These are phyloP conservation scores for Ramphastos sulfuratus DNA, from an alignment of 2,113 vertebrate species.

Conservation along the genomic window DNA sequence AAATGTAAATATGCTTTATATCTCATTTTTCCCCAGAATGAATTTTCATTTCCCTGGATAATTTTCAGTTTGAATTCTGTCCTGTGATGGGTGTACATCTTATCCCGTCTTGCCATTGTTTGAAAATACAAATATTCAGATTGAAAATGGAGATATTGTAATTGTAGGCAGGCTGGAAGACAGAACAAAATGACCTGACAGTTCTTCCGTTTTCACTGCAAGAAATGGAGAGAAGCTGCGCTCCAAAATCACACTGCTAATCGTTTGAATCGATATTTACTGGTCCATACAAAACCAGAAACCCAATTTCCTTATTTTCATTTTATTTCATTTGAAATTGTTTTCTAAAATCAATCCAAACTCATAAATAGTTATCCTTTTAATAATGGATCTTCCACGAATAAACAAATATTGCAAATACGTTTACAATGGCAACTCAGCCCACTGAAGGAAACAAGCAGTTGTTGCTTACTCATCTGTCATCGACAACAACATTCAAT, in stretches of 20 bases:
- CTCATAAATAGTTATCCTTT: not conserved
- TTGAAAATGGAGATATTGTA: not conserved
- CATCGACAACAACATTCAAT: not conserved
- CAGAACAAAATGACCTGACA: not conserved
- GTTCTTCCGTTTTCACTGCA: not conserved
- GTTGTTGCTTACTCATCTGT: not conserved
- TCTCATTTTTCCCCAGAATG: not conserved
- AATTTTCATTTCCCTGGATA: not conserved
- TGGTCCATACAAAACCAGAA: not conserved
- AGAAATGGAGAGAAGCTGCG: not conserved
- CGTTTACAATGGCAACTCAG: slow-evolving; percentile 2
- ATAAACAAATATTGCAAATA: slow-evolving; percentile 37
- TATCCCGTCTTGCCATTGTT: not conserved
- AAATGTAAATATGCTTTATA: not conserved
- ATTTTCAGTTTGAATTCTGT: not conserved
- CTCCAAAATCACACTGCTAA: not conserved
- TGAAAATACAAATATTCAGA: not conserved
- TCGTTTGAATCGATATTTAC: not conserved
- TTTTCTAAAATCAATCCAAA: not conserved
- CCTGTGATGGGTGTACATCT: not conserved
- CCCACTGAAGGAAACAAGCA: slow-evolving; percentile 7
- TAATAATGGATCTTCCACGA: not conserved
- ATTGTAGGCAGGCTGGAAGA: not conserved
- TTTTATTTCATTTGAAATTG: not conserved
- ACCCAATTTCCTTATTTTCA: not conserved